phyloP scores from a whole-genome alignment of 2,888 invertebrate species.

The Nymphalis urticae region DNA sequence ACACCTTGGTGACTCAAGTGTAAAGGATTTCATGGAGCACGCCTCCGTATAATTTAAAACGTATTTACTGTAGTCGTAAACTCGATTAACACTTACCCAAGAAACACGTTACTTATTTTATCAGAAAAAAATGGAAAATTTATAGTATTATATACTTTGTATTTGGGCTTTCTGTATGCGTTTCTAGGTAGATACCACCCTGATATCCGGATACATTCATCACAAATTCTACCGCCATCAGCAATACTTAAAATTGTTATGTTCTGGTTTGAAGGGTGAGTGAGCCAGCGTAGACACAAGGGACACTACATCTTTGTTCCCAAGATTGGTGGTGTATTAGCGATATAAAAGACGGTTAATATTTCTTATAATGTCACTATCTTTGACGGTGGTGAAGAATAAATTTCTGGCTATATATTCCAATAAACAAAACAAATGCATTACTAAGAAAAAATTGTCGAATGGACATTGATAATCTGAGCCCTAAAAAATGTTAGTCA shows the following conservation, averaged over 20 bases:
- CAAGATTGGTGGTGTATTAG: too few relatives aligned
- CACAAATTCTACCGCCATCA: too few relatives aligned
- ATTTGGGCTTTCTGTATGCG: too few relatives aligned
- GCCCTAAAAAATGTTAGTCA: constrained; percentile 17
- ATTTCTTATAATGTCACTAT: background rate
- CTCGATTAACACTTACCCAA: background rate
- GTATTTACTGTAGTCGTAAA: constrained; percentile 7
- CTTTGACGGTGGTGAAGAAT: too few relatives aligned
- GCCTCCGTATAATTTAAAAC: constrained; percentile 30
- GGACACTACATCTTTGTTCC: too few relatives aligned
- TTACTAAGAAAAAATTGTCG: background rate
- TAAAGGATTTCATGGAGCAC: constrained; percentile 44
- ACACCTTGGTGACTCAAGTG: constrained; percentile 47
- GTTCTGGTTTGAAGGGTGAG: too few relatives aligned
- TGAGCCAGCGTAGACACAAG: too few relatives aligned
- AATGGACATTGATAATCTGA: background rate
- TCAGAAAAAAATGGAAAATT: background rate
- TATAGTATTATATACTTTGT: too few relatives aligned
- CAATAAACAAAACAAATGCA: background rate
- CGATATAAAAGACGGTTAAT: background rate
- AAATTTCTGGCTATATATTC: too few relatives aligned
- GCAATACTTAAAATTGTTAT: too few relatives aligned
- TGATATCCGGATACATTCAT: too few relatives aligned
- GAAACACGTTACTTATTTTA: background rate
- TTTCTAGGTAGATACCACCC: too few relatives aligned